Conservation (phyloP, 2,797 vertebrate genomes). For the Anableps anableps region DNA sequence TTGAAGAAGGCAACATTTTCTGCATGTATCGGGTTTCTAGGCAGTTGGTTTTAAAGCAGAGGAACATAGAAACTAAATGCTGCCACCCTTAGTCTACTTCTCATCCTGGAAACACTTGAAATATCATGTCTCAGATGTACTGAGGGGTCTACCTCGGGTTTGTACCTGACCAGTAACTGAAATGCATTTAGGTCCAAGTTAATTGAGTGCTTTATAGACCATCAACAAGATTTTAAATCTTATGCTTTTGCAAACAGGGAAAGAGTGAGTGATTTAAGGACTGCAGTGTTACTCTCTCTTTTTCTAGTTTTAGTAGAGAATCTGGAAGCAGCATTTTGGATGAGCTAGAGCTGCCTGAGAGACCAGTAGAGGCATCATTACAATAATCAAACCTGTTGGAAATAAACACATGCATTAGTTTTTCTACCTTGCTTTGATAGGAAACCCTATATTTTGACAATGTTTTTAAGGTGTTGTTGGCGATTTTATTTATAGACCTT, state of each 20-base stretch:
- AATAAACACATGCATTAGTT: background rate
- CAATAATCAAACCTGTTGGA: background rate
- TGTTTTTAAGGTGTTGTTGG: background rate
- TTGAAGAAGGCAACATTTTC: background rate
- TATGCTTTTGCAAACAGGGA: background rate
- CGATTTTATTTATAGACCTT: background rate
- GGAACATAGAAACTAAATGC: background rate
- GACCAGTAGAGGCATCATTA: background rate
- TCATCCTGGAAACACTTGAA: background rate
- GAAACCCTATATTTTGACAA: background rate
- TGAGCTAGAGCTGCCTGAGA: background rate
- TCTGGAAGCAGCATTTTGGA: background rate
- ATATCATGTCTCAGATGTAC: background rate
- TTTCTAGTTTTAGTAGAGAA: background rate
- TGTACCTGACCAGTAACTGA: background rate
- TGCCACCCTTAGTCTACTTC: background rate
- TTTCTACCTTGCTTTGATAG: background rate
- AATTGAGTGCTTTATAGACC: background rate
- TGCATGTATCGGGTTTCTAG: background rate
- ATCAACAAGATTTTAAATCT: background rate
- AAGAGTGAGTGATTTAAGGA: background rate
- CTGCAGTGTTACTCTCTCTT: no score
- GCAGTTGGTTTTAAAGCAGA: background rate
- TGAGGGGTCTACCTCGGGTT: background rate
- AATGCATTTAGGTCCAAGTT: background rate